phyloP scores from a whole-genome alignment of 1,140 invertebrate species.

The Cylas formicarius region DNA sequence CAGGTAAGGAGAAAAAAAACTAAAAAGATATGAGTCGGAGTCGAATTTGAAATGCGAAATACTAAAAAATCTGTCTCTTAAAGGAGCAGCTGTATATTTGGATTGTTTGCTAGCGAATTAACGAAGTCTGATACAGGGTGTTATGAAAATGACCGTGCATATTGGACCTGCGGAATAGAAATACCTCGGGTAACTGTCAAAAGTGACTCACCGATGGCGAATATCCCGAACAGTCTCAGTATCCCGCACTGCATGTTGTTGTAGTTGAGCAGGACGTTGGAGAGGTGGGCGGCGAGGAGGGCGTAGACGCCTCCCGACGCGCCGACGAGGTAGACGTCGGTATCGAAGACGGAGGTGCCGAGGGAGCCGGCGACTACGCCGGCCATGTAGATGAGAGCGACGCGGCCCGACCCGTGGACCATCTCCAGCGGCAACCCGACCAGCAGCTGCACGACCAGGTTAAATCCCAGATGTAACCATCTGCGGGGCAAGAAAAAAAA shows the following conservation, averaged over 20 bases:
- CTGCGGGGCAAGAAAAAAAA: constrained; percentile 49
- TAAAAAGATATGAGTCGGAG: no score
- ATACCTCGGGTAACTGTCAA: neutral
- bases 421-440: constrained; percentile 92
- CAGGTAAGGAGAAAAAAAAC: no score
- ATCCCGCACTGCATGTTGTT: constrained; percentile 95
- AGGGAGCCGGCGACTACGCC: constrained; percentile 89
- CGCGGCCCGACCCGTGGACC: constrained; percentile 88
- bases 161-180: no score
- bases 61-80: no score
- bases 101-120: no score
- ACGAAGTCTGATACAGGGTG: no score
- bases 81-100: no score
- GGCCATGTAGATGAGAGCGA: constrained; percentile 86
- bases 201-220: constrained; percentile 75
- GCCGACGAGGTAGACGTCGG: constrained; percentile 86
- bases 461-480: constrained; percentile 92
- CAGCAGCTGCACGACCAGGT: constrained; percentile 83
- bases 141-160: no score
- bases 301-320: constrained; percentile 94
- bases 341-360: constrained; percentile 91
- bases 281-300: constrained; percentile 85
- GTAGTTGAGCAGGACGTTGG: constrained; percentile 92
- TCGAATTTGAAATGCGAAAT: no score
- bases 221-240: constrained; percentile 78